Evolutionary conservation across 2,113 vertebrate genomes (phyloP), one percentile per base, ranked within the genome.

Genomic region (Vulpes ferrilata): DNA sequence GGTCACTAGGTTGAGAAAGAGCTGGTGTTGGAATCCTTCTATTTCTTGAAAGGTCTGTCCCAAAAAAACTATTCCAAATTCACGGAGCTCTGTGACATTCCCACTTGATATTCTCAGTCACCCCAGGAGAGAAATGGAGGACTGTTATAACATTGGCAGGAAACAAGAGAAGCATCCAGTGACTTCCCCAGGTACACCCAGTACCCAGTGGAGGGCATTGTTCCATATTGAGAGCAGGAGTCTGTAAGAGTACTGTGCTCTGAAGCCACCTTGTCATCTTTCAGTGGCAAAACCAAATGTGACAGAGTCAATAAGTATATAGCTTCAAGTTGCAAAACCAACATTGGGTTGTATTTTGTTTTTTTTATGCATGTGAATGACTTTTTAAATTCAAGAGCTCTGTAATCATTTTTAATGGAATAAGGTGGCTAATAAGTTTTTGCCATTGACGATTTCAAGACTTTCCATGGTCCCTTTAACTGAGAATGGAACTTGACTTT

Each of bases 381-480:
- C 83, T 48, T 20, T 51, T 64, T 71, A 57, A 30, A 30, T 5
- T 5, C 11, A 25, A 15, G 17, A 48, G 11, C n/a, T 0, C 43
- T 5, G 38, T 73, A 12, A 30, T 43, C 19, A 13, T 65, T 71
- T 94, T 59, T 64, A 59, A 1, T 13, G 59, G 60, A 81, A 67
- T 4, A 16, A 12, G 53, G 3, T 3, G 3, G 62, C 0, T n/a
- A 0, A 0, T 2, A 8, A 15, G 38, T 19, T 60, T 57, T 57
- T 12, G 1, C 32, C 25, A 25, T 1, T 1, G 1, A 76, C 23
- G 62, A 43, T 7, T 32, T 10, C 25, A 48, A 48, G 87, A 55
- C 83, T 60, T 62, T 7, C 84, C 17, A 1, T 0, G 55, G 84
- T 64, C 94, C 93, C 94, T 96, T 92, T 93, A 90, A 91, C 59